Percentiles rank a stretch among this genome's conserved stretches.
phyloP scores from a whole-genome alignment of 2,113 vertebrate genomes.

The Anguilla rostrata region DNA sequence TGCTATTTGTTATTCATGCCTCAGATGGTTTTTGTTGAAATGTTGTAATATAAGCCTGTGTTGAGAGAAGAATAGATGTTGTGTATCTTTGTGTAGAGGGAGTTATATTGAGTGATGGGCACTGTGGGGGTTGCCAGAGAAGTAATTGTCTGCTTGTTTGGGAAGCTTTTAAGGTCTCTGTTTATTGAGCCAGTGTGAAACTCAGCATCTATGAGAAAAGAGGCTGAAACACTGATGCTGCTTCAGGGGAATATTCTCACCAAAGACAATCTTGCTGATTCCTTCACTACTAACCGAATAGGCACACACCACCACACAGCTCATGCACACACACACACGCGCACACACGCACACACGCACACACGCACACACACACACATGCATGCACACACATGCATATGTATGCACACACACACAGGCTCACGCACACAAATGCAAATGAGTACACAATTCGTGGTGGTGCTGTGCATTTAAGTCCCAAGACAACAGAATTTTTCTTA shows the following conservation, averaged over 20 bases:
- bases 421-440: neutral
- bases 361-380: neutral
- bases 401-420: too few relatives aligned
- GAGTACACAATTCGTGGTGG: too few relatives aligned
- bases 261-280: neutral
- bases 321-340: neutral
- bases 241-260: conserved; percentile 5
- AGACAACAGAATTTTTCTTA: neutral
- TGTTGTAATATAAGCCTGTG: neutral
- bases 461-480: neutral
- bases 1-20: neutral
- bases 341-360: neutral
- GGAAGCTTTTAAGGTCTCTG: neutral
- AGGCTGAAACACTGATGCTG: neutral
- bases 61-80: neutral
- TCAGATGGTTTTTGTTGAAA: neutral
- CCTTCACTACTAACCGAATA: neutral
- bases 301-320: neutral
- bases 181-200: neutral
- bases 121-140: neutral
- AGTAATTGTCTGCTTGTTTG: neutral
- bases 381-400: too few relatives aligned
- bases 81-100: neutral
- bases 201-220: neutral
- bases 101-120: neutral